A percentile compares a stretch with the other conserved stretches of the same genome.
Evolutionary conservation across 2,113 vertebrate genomes (phyloP).

Genomic region (Halcyon senegalensis): DNA sequence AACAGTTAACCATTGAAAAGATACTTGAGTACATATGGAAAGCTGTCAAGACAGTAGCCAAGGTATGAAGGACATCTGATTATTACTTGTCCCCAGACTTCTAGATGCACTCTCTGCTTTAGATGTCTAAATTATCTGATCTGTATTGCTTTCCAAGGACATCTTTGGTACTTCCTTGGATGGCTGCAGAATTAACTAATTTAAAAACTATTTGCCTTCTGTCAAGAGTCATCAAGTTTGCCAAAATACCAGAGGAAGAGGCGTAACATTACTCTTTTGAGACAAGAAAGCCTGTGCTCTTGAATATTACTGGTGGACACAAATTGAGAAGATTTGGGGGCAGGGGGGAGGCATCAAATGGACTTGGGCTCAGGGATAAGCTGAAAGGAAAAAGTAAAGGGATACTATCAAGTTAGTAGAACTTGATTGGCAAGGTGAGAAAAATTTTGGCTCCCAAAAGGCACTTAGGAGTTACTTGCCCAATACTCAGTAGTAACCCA

Average conservation of each 20-base stretch:
- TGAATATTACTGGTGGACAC: not conserved
- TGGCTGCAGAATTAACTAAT: not conserved
- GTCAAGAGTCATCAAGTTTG: not conserved
- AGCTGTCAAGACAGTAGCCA: not conserved
- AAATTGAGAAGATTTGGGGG: not conserved
- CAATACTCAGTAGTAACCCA: not conserved
- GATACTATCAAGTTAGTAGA: conserved; percentile 64
- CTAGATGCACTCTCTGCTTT: not conserved
- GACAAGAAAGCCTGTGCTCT: conserved; percentile 49
- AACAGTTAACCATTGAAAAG: not conserved
- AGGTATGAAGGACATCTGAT: not conserved
- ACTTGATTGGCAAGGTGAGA: not conserved
- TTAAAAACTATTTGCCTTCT: not conserved
- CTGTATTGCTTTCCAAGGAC: not conserved
- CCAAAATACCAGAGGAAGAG: not conserved
- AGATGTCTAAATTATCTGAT: not conserved
- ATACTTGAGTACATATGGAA: not conserved
- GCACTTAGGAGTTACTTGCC: not conserved
- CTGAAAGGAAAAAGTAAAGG: conserved; percentile 59
- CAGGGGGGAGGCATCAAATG: not conserved
- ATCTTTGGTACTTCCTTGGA: not conserved
- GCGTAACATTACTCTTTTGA: conserved; percentile 25
- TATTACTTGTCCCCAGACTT: not conserved
- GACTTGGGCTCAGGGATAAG: not conserved
- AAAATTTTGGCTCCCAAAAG: not conserved